Conservation (phyloP, 2,888 invertebrate genomes). For the Cynaeus angustus region DNA sequence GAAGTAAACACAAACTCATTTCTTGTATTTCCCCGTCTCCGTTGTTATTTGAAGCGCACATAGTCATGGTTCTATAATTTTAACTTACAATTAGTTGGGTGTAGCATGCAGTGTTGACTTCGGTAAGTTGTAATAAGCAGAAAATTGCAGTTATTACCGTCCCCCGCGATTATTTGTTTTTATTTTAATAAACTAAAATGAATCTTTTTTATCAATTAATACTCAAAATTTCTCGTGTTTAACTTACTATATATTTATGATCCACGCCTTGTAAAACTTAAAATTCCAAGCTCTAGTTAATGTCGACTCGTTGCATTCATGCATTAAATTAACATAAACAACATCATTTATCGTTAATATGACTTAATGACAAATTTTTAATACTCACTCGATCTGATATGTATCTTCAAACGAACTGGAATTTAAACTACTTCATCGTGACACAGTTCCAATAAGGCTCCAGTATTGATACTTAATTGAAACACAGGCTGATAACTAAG, state of each 20-base stretch:
- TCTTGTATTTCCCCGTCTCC: conserved; percentile 13
- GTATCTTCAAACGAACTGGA: too few species aligned
- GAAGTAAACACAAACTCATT: neutral
- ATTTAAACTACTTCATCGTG: too few species aligned
- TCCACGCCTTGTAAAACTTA: neutral
- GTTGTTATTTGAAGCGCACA: conserved; percentile 18
- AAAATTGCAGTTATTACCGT: too few species aligned
- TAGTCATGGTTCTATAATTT: conserved; percentile 19
- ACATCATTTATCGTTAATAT: conserved; percentile 2
- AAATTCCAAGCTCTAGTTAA: neutral
- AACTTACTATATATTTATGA: conserved; percentile 1
- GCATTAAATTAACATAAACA: conserved; percentile 5
- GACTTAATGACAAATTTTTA: neutral
- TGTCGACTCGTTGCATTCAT: conserved; percentile 3
- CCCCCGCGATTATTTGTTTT: too few species aligned
- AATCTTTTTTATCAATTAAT: neutral
- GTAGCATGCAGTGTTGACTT: neutral
- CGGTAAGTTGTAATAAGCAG: too few species aligned
- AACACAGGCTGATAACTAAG: conserved; percentile 19
- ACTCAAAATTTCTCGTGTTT: conserved; percentile 1
- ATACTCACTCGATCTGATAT: neutral
- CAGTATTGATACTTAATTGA: conserved; percentile 5
- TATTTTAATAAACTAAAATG: too few species aligned
- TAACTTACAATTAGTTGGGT: conserved; percentile 5
- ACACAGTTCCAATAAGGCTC: conserved; percentile 1